Base-by-base conservation (phyloP, 2,888 invertebrate genomes). In the Tromatobia lineatoria region DNA sequence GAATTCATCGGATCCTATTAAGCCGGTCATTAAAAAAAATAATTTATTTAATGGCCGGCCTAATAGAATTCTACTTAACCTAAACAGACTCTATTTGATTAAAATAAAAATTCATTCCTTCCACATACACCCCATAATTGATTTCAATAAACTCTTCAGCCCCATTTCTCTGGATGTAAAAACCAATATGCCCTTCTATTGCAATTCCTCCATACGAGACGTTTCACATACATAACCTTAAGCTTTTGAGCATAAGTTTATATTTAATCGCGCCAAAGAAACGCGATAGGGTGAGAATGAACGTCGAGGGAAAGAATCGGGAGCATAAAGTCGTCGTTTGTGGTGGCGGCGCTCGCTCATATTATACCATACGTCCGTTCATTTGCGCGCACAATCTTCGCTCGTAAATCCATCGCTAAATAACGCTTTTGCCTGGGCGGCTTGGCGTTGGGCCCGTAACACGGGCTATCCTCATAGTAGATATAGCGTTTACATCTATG, bases 321-420 rank as follows among this genome's bases (percentile, higher is more conserved):
- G 45, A 52, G 76, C 42, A 80, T 67, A 50, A 81, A 81, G 45
- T 81, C 64, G 54, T 75, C 64, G 81, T 52, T 54, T 18, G 25
- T 20, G 38, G 34, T 52, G 61, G 61, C 76, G 45, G n/a, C 38
- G 64, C 64, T 81, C 18, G 74, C 25, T 78, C 57, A 20, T 57
- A 70, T 81, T 85, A 70, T 69, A 80, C 69, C 20, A 34, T 47
- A 52, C 79, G 86, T 82, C 61, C 80, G 86, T 88, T 85, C 86
- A 85, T 87, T 87, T 85, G 85, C 86, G 85, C 85, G 80, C 88
- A 88, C 87, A 90, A 90, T 90, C 89, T 89, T 89, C 82, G 88
- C 87, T 90, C 90, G 87, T 90, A 90, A 90, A 90, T 90, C 87
- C 88, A 89, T 90, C 89, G 89, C 86, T 88, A 88, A 89, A 89